Base-by-base conservation (phyloP, 2,113 vertebrate species). In the Peromyscus californicus region DNA sequence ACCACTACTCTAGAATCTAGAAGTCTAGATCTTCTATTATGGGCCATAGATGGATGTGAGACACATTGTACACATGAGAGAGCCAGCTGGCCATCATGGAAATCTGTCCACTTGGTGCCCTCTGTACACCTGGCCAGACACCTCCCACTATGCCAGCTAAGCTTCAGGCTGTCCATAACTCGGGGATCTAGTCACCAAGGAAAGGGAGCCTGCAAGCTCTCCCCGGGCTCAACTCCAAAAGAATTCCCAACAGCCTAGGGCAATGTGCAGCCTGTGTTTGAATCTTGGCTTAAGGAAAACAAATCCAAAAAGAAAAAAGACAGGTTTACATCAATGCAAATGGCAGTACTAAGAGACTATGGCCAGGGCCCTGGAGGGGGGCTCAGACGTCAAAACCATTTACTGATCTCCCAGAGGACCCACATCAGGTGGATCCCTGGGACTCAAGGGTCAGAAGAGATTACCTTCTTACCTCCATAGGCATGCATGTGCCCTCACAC, bases 1-100 rank as follows among this genome's bases (percentile, higher is more conserved):
- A 63, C 24, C 82, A 45, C 59, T 84, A 61, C n/a, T 84, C 59
- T 84, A 83, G 57, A 61, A 39, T 39, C 80, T 61, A 84, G n/a
- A 15, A n/a, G 0, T 45, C 24, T 4, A 6, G 5, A 61, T 15
- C 31, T 39, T n/a, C 48, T 12, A 4, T 0, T 10, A 39, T 21
- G 21, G 78, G 82, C 12, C 5, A 1, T 11, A 13, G 17, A 36
- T 21, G 31, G 36, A n/a, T 9, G 0, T 2, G 15, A 42, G 13
- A 1, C 36, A 36, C 0, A 11, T 36, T 84, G 95, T 1, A 15
- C 48, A 36, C n/a, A 33, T 1, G 1, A 24, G 36, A 0, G 15
- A 19, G 51, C 17, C 16, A 19, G 5, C 22, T 36, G 61, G 42
- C 8, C 24, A 0, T 11, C 0, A 1, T 2, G 26, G 42, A 70